These are phyloP conservation scores for Recurvirostra avosetta DNA, from an alignment of 2,113 vertebrate genomes.

Conservation along the genomic window DNA sequence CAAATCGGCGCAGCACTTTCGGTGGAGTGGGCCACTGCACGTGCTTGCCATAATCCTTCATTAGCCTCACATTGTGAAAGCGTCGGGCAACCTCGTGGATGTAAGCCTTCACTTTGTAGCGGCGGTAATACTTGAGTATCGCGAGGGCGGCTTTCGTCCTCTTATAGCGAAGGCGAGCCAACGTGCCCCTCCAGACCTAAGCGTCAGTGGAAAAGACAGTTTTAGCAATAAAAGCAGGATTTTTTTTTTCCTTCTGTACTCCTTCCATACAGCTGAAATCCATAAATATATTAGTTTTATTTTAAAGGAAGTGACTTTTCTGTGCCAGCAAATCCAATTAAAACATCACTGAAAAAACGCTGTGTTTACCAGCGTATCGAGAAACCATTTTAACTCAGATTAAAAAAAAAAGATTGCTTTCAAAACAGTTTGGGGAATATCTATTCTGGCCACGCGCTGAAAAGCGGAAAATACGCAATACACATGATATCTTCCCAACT, in stretches of 20 bases:
- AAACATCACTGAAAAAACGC: fast-evolving
- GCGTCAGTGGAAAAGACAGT: neutral
- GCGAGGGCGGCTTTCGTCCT: constrained; percentile 83
- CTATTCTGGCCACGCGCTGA: fast-evolving
- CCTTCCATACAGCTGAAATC: neutral
- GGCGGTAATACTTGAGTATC: constrained; percentile 85
- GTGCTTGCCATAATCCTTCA: constrained; percentile 85
- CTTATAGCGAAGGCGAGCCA: constrained; percentile 88
- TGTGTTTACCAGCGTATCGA: neutral
- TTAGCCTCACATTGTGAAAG: constrained; percentile 79
- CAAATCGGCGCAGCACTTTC: constrained; percentile 86
- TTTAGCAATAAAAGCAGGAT: neutral
- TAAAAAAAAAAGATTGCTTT: neutral
- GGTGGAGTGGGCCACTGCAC: constrained; percentile 91
- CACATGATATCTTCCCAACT: neutral
- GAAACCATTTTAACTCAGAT: neutral
- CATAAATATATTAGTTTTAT: neutral
- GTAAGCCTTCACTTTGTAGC: constrained; percentile 91
- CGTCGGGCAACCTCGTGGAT: constrained; percentile 83
- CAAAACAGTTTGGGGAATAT: neutral
- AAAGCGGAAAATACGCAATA: neutral
- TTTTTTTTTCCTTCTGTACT: neutral
- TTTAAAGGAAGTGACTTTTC: neutral
- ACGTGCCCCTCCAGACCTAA: constrained; percentile 92
- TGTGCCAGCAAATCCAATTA: neutral